Evolutionary conservation across 2,113 vertebrate species (phyloP), one percentile per base, ranked within the genome.

Genomic region (Sinocyclocheilus grahami): DNA sequence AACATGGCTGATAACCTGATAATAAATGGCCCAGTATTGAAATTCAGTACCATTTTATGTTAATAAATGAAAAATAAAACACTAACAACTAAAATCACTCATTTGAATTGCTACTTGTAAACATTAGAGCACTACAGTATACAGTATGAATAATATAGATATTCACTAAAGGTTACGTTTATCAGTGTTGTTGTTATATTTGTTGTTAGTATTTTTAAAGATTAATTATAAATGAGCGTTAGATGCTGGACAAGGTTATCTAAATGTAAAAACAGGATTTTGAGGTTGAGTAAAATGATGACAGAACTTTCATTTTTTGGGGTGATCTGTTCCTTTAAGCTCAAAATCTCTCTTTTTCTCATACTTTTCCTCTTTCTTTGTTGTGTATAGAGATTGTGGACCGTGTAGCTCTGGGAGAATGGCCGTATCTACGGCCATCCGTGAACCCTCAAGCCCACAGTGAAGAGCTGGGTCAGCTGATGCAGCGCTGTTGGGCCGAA

Each of bases 401-500:
- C 91, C 94, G 96, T 0, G 95, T 99, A 88, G 92, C 94, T 22
- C 93, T 96, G n/a, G 95, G 95, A 0, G 96, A 98, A 88, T 94
- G 95, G 91, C 97, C 97, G 0, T 96, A 94, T 39, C 95, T 98
- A 78, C 92, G 97, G 1, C 97, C 97, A 5, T 94, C 93, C 0
- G 22, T 94, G 11, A 95, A 93, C 84, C 87, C 95, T 0, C 95
- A 96, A 85, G 90, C 90, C 4, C 97, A 97, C 90, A 92, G 95
- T 27, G 97, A 98, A n/a, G 97, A 97, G 89, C 92, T 99, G 92
- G 97, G 96, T 1, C 94, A 95, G 88, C 95, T 99, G 82, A 98
- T 99, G 97, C 96, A 97, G 93, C 94, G 95, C 67, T 99, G 98
- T 92, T 99, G 98, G 98, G 96, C 97, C 0, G 97, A 99, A 90